Conservation (phyloP, 1,140 invertebrate genomes). For the Heterodera carotae region DNA sequence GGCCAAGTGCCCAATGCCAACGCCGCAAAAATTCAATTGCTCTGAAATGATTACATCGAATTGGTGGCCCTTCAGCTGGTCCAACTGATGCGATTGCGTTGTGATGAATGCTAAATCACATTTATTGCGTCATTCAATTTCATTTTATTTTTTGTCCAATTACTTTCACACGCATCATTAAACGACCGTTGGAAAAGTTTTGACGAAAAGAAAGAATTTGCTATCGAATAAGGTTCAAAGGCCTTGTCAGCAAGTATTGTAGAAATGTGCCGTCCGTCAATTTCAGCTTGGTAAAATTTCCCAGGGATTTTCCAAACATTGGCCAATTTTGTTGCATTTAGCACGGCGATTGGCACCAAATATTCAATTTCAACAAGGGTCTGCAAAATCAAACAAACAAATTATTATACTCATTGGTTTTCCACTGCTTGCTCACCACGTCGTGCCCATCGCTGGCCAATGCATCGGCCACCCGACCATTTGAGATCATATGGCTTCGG, state of each 20-base stretch:
- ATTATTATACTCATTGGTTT: too few relatives aligned
- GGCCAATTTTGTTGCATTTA: constrained; percentile 20
- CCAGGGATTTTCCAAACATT: constrained; percentile 15
- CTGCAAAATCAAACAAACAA: constrained; percentile 20
- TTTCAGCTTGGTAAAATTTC: background rate
- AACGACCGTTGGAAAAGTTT: background rate
- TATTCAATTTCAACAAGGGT: constrained; percentile 27
- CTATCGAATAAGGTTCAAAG: background rate
- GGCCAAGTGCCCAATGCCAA: constrained; percentile 29
- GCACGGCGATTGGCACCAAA: background rate
- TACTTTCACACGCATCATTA: constrained; percentile 23
- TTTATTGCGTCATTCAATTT: background rate
- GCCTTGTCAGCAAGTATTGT: constrained; percentile 3
- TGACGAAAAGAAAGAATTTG: background rate
- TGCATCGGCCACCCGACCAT: constrained; percentile 38
- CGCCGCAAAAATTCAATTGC: constrained; percentile 44
- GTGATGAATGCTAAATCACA: constrained; percentile 22
- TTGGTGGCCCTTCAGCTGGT: constrained; percentile 28
- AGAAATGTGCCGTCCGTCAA: background rate
- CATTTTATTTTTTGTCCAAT: background rate
- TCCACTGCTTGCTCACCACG: too few relatives aligned
- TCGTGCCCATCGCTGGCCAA: constrained; percentile 43
- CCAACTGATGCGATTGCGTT: constrained; percentile 28
- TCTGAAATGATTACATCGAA: constrained; percentile 40
- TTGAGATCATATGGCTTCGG: constrained; percentile 40